Conservation (phyloP, 2,888 invertebrate species). For the Petrophora chlorosata region DNA sequence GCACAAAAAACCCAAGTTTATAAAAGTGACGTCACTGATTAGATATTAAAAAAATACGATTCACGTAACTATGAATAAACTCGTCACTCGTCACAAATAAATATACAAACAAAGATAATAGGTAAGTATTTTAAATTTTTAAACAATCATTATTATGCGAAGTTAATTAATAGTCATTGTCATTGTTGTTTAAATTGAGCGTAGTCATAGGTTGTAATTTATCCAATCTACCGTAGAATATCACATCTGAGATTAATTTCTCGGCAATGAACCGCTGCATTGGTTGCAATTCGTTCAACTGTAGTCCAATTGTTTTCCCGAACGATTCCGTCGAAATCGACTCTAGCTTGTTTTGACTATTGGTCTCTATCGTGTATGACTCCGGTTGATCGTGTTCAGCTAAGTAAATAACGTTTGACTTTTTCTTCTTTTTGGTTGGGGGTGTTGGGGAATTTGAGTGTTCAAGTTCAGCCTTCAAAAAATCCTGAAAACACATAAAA, state of each 20-base stretch:
- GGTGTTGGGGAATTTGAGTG: background rate
- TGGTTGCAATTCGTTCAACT: constrained; percentile 41
- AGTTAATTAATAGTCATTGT: background rate
- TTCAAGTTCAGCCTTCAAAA: background rate
- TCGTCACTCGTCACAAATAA: too few species aligned
- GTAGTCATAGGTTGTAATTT: constrained; percentile 37
- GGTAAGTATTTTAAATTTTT: background rate
- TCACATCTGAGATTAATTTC: constrained; percentile 54
- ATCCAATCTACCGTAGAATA: constrained; percentile 47
- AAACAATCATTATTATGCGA: too few species aligned
- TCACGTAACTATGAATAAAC: too few species aligned
- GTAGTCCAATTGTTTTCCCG: constrained; percentile 43
- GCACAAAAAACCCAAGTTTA: too few species aligned
- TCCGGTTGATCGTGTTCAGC: constrained; percentile 3
- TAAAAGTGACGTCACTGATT: too few species aligned
- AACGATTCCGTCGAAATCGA: constrained; percentile 13
- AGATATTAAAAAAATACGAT: too few species aligned
- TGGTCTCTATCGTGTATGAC: constrained; percentile 4
- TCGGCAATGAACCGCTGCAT: constrained; percentile 48
- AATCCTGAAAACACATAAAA: constrained; percentile 5
- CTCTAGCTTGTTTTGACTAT: background rate
- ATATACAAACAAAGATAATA: too few species aligned
- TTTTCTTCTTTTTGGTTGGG: constrained; percentile 7
- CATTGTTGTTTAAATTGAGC: constrained; percentile 14
- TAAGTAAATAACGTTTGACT: constrained; percentile 4